phyloP scores from a whole-genome alignment of 37 sponge, comb jelly and placozoan genomes.

The Tethya wilhelma region DNA sequence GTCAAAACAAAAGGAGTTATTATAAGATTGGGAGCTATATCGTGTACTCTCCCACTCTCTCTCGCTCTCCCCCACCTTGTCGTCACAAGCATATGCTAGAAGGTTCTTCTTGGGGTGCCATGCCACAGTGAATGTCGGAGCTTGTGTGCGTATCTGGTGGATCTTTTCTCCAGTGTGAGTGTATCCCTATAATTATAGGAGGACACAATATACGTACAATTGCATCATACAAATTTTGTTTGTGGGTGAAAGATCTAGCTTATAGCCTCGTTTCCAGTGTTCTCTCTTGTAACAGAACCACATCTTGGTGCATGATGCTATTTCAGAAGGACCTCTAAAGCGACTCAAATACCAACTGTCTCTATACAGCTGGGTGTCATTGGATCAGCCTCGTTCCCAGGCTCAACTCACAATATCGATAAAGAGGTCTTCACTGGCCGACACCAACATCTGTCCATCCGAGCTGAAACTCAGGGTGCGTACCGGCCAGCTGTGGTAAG shows the following conservation, averaged over 20 bases:
- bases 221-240: too few species aligned
- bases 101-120: slow-evolving; percentile 96
- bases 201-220: too few species aligned
- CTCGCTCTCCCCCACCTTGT: slow-evolving; percentile 92
- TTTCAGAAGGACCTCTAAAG: neutral
- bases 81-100: slow-evolving; percentile 95
- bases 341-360: too few species aligned
- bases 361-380: too few species aligned
- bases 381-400: too few species aligned
- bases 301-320: neutral
- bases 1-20: neutral
- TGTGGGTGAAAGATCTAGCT: too few species aligned
- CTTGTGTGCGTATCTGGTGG: slow-evolving; percentile 78
- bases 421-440: slow-evolving; percentile 92
- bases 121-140: slow-evolving; percentile 94
- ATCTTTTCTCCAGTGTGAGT: slow-evolving; percentile 90
- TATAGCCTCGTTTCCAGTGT: too few species aligned
- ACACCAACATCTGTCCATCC: slow-evolving; percentile 91
- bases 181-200: slow-evolving; percentile 52
- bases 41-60: too few species aligned
- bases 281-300: too few species aligned
- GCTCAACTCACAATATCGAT: slow-evolving; percentile 97
- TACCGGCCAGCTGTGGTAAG: slow-evolving; percentile 91
- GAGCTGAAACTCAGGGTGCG: slow-evolving; percentile 94
- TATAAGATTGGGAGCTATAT: neutral